A percentile compares a stretch with the other conserved stretches of the same genome.
phyloP scores from a whole-genome alignment of 2,888 invertebrate species.

The Biston betularia region DNA sequence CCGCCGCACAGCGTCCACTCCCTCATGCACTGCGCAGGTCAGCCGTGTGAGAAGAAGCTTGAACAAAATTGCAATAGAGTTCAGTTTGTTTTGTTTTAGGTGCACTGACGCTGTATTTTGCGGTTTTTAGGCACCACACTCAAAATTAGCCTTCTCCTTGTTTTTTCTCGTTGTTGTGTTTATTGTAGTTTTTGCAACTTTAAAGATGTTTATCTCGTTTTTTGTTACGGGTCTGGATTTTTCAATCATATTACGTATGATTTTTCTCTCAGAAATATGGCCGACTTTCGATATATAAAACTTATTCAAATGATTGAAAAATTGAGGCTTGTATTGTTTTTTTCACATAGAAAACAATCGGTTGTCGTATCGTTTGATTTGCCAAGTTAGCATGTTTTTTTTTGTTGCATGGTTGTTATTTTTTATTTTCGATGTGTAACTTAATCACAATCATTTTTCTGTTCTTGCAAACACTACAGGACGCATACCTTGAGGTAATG shows the following conservation, averaged over 20 bases:
- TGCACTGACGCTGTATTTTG: conserved; percentile 26
- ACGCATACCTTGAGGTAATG: conserved; percentile 83
- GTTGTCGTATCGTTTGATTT: conserved; percentile 33
- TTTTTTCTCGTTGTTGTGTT: conserved; percentile 5
- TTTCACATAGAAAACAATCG: neutral
- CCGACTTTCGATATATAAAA: no score
- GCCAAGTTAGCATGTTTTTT: conserved; percentile 43
- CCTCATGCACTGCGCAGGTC: conserved; percentile 94
- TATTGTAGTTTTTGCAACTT: neutral
- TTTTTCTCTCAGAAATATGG: no score
- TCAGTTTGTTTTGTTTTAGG: conserved; percentile 38
- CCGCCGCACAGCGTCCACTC: conserved; percentile 87
- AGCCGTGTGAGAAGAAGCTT: conserved; percentile 43
- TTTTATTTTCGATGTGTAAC: conserved; percentile 27
- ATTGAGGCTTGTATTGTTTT: neutral
- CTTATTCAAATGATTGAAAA: neutral
- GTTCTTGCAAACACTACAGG: conserved; percentile 69
- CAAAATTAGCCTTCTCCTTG: neutral
- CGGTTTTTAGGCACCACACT: conserved; percentile 17
- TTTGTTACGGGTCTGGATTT: no score
- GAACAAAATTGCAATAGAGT: conserved; percentile 33
- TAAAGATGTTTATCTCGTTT: neutral
- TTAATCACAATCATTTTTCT: conserved; percentile 52
- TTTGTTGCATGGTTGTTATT: conserved; percentile 12
- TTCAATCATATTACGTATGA: no score